A percentile compares a stretch with the other conserved stretches of the same genome.
Conservation (phyloP, 2,888 invertebrate species). For the Diplolepis rosae region DNA sequence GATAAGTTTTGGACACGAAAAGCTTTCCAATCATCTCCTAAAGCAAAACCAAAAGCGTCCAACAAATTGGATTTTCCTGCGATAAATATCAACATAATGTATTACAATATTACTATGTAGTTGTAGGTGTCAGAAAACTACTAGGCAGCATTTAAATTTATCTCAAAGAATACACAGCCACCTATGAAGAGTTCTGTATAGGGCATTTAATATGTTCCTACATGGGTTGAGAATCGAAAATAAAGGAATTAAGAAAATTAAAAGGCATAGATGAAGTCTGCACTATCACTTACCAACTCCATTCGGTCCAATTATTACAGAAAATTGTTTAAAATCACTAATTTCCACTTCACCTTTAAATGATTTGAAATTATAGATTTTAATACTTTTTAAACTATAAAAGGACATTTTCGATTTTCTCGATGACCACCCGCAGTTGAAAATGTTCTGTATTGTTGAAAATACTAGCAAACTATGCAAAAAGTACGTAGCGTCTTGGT, state of each 20-base stretch:
- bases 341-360: constrained; percentile 92
- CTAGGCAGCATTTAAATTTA: no score
- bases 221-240: no score
- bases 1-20: constrained; percentile 92
- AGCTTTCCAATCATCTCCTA: constrained; percentile 94
- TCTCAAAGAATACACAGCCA: no score
- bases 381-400: neutral
- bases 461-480: no score
- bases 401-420: neutral
- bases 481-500: no score
- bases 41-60: constrained; percentile 99
- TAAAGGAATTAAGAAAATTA: neutral
- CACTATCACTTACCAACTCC: constrained; percentile 85
- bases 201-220: no score
- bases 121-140: no score
- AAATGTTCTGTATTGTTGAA: no score
- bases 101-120: neutral
- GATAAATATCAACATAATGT: constrained; percentile 1
- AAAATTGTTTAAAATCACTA: constrained; percentile 93
- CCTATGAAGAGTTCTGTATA: no score
- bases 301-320: constrained; percentile 98
- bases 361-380: constrained; percentile 98
- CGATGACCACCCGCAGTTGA: no score
- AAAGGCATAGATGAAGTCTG: neutral
- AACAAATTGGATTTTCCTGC: constrained; percentile 98